Conservation (phyloP, 2,888 invertebrate species). For the Synanthedon myopaeformis region DNA sequence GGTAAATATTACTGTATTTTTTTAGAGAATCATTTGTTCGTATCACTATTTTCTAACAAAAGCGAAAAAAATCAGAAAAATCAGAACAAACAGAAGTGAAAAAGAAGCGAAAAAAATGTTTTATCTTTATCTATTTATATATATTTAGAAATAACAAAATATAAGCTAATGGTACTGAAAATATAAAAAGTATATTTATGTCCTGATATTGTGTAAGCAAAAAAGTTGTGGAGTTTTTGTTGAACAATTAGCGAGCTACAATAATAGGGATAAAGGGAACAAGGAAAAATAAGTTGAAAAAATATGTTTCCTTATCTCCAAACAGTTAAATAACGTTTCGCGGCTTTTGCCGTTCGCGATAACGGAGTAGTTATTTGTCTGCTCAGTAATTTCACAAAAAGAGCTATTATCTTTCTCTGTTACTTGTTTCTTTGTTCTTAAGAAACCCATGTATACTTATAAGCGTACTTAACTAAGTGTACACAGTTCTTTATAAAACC, state of each 20-base stretch:
- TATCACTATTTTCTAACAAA: slow-evolving; percentile 1
- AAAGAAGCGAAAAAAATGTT: no score
- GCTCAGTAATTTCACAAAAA: slow-evolving; percentile 19
- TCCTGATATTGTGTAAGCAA: neutral
- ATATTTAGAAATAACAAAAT: no score
- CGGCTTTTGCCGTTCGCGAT: slow-evolving; percentile 36
- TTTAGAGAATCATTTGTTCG: neutral
- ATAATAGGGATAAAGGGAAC: neutral
- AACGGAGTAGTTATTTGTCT: slow-evolving; percentile 50
- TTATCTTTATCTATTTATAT: no score
- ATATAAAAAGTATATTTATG: no score
- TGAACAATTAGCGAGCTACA: neutral
- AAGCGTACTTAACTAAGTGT: no score
- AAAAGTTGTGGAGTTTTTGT: neutral
- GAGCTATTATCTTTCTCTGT: slow-evolving; percentile 2
- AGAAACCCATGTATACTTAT: no score
- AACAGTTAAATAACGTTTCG: slow-evolving; percentile 34
- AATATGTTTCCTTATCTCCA: slow-evolving; percentile 11
- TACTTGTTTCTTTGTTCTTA: neutral
- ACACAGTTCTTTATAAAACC: no score
- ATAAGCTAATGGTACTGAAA: no score
- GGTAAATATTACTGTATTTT: slow-evolving; percentile 72
- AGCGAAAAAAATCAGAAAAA: slow-evolving; percentile 20
- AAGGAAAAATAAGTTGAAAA: slow-evolving; percentile 2
- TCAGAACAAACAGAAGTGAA: slow-evolving; percentile 8